Conservation (phyloP, 2,113 vertebrate species). For the Nettapus auritus region DNA sequence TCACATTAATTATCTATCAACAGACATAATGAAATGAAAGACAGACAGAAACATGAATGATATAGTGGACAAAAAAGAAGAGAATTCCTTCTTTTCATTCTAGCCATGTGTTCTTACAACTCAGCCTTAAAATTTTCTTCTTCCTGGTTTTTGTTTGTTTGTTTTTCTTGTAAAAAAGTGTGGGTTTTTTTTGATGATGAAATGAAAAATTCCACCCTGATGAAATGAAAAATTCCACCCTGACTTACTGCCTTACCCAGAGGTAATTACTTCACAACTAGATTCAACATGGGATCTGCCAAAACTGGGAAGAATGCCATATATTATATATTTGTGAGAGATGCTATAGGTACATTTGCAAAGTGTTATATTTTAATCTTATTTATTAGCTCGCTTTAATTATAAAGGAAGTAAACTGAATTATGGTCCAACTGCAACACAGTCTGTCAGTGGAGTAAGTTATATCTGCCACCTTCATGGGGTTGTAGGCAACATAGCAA, state of each 20-base stretch:
- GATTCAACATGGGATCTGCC: not conserved
- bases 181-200: too few species aligned
- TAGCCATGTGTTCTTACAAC: not conserved
- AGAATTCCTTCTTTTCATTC: not conserved
- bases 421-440: not conserved
- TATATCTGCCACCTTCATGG: conserved; percentile 15
- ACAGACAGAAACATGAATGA: not conserved
- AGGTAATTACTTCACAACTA: not conserved
- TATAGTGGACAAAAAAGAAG: not conserved
- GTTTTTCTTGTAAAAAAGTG: not conserved
- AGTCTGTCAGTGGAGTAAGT: conserved; percentile 7
- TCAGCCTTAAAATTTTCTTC: not conserved
- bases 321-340: conserved; percentile 41
- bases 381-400: conserved; percentile 64
- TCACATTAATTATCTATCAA: conserved; percentile 66
- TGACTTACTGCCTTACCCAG: not conserved
- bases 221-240: not conserved
- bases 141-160: too few species aligned
- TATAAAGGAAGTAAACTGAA: conserved; percentile 33
- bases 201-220: not conserved
- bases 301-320: not conserved
- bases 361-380: conserved; percentile 58
- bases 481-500: not conserved
- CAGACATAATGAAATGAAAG: too few species aligned
- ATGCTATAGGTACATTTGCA: conserved; percentile 4